Base-by-base conservation (phyloP, 2,888 invertebrate species). In the Bedellia somnulentella region DNA sequence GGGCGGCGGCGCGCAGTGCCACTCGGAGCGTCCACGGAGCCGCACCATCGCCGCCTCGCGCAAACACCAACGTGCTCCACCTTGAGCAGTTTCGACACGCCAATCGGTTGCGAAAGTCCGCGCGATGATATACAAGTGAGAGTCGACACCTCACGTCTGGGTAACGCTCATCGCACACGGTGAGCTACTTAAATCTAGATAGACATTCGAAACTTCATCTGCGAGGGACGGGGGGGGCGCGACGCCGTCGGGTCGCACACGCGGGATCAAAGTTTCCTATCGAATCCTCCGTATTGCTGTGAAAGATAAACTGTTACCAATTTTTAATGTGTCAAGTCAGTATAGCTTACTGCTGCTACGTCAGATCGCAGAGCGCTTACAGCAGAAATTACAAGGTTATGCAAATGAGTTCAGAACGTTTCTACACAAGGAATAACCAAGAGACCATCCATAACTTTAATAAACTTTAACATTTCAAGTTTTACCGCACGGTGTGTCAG, bases 371-470 rank as follows among this genome's bases (percentile, higher is more conserved):
- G 67, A 64, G 61, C 63, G 73, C 67, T 54, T 66, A 67, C 48
- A 75, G 75, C 64, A 75, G 70, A 61, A 76, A 75, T 59, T 76
- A 75, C 62, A 75, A 75, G 67, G 76, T 76, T 71, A 73, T 76
- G 71, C 77, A 76, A 67, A 77, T 77, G 77, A 76, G 75, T 75
- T 75, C 76, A 61, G 77, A 77, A 73, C 75, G 77, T 52, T 76
- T 76, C 61, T 77, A 77, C 59, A 77, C 76, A 49, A 75, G 76
- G 62, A 66, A 64, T 64, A 76, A 77, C 58, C 76, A 64, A 75
- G 66, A 76, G 70, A 76, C 77, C 75, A 77, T 77, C 57, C 77
- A 77, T 49, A 77, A 77, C 56, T 77, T 77, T 47, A 77, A 77
- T 75, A 77, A 77, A 70, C 77, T 77, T 76, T 77, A 77, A 77